These are phyloP conservation scores for Rynchops niger DNA, from an alignment of 2,113 vertebrate species.

Conservation along the genomic window DNA sequence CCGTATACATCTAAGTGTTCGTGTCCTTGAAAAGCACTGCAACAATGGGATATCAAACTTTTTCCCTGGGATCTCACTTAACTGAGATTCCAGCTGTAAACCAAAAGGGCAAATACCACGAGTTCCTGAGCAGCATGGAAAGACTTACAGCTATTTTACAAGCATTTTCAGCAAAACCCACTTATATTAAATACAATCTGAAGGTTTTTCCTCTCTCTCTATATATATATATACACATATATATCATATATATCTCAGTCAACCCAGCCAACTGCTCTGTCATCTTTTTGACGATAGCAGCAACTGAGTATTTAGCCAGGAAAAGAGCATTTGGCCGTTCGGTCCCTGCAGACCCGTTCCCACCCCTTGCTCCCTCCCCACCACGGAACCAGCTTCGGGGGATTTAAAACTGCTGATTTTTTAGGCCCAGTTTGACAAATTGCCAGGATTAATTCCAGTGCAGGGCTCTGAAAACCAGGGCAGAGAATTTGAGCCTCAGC, in stretches of 20 bases:
- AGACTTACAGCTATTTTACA: not conserved
- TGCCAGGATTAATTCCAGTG: not conserved
- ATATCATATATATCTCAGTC: not conserved
- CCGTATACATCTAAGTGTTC: fast-evolving
- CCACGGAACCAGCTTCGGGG: not conserved
- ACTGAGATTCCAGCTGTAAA: not conserved
- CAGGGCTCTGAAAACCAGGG: not conserved
- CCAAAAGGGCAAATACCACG: not conserved
- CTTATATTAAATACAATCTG: not conserved
- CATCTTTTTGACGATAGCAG: not conserved
- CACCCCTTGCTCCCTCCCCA: fast-evolving
- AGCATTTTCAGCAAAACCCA: not conserved
- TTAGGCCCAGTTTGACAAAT: not conserved
- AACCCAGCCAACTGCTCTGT: not conserved
- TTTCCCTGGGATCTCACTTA: not conserved
- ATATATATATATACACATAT: no score
- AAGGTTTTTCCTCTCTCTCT: not conserved
- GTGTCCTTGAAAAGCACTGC: not conserved
- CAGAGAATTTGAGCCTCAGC: not conserved
- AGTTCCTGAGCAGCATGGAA: not conserved
- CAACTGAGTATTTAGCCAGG: not conserved
- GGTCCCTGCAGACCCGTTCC: not conserved
- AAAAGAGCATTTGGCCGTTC: fast-evolving
- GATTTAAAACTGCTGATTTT: not conserved
- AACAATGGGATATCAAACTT: fast-evolving